phyloP scores from a whole-genome alignment of 2,113 vertebrate genomes.

The Misgurnus mizolepis region DNA sequence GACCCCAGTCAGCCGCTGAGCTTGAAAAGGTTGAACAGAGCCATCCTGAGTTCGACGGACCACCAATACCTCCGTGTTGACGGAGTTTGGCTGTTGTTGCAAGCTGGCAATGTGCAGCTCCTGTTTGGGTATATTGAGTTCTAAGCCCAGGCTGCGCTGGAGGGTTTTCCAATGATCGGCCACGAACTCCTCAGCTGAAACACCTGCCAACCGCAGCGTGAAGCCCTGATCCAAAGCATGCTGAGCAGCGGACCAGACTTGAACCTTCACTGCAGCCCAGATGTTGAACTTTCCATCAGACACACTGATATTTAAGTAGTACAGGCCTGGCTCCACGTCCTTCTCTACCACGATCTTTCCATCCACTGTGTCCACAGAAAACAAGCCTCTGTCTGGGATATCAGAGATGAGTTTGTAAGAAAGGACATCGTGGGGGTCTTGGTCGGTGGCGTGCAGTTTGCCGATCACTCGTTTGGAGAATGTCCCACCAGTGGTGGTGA shows the following conservation, averaged over 20 bases:
- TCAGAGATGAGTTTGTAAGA: constrained; percentile 77
- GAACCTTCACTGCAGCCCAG: constrained; percentile 75
- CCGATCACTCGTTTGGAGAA: constrained; percentile 86
- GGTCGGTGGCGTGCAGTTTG: constrained; percentile 89
- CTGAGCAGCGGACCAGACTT: constrained; percentile 81
- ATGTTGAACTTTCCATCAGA: constrained; percentile 85
- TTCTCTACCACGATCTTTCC: constrained; percentile 85
- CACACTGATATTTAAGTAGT: constrained; percentile 86
- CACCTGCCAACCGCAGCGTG: constrained; percentile 78
- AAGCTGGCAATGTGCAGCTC: constrained; percentile 90
- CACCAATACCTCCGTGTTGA: constrained; percentile 82
- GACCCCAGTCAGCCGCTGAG: constrained; percentile 70
- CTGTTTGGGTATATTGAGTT: constrained; percentile 75
- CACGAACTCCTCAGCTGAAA: constrained; percentile 89
- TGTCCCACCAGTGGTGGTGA: constrained; percentile 74
- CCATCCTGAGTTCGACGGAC: constrained; percentile 70
- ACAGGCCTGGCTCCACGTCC: constrained; percentile 81
- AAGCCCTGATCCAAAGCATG: constrained; percentile 78
- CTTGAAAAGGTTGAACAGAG: constrained; percentile 63
- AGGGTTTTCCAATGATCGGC: constrained; percentile 90
- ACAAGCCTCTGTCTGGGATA: constrained; percentile 60
- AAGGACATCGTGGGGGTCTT: constrained; percentile 86
- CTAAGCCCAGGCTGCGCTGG: constrained; percentile 81
- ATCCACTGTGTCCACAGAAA: constrained; percentile 80
- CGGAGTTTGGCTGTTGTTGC: constrained; percentile 75